These are phyloP conservation scores for Oligia strigilis DNA, from an alignment of 2,888 invertebrate genomes.

Conservation along the genomic window DNA sequence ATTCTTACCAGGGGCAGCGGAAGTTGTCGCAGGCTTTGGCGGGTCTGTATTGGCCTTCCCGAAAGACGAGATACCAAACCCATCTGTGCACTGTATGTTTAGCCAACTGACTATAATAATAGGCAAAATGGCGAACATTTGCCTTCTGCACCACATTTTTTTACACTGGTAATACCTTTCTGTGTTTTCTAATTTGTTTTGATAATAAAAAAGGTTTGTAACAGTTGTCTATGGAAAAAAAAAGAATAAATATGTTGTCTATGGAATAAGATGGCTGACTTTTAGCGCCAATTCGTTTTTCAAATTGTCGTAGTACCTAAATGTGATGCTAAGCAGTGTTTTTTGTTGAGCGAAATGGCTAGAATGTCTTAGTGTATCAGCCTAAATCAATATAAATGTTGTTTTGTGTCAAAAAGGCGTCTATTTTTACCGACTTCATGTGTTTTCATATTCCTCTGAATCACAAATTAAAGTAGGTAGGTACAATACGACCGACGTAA, in stretches of 20 bases:
- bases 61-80: conserved; percentile 85
- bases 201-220: conserved; percentile 26
- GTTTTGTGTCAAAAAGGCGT: conserved; percentile 47
- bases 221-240: conserved; percentile 45
- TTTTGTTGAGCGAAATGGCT: conserved; percentile 47
- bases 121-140: conserved; percentile 65
- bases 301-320: conserved; percentile 32
- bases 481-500: too few relatives aligned
- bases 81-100: conserved; percentile 72
- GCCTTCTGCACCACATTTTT: conserved; percentile 63
- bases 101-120: conserved; percentile 75
- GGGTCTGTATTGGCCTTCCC: conserved; percentile 87
- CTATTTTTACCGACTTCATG: neutral
- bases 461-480: conserved; percentile 13
- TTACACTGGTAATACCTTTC: conserved; percentile 50
- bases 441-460: conserved; percentile 43
- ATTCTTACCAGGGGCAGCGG: conserved; percentile 85
- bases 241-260: conserved; percentile 45
- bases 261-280: conserved; percentile 43
- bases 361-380: conserved; percentile 37
- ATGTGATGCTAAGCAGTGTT: conserved; percentile 61
- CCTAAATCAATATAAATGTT: conserved; percentile 36
- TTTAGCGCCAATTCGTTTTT: conserved; percentile 54
- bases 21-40: conserved; percentile 82
- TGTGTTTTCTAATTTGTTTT: conserved; percentile 18